Conservation (phyloP, 2,888 invertebrate species). For the Dromius quadrimaculatus region DNA sequence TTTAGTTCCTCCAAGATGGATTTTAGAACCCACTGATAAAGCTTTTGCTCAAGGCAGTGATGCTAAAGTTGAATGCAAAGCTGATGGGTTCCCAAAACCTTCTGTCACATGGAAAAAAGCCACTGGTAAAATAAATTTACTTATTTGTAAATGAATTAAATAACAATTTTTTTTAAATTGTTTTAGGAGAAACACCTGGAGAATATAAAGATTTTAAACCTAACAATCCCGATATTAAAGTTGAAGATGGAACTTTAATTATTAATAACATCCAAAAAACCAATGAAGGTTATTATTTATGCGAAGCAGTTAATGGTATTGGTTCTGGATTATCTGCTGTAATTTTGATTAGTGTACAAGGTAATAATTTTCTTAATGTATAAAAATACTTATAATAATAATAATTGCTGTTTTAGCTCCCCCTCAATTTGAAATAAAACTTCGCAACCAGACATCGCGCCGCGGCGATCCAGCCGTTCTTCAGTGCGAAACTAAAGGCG, state of each 20-base stretch:
- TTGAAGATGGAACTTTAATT: conserved; percentile 92
- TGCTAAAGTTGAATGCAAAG: conserved; percentile 95
- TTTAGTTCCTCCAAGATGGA: conserved; percentile 96
- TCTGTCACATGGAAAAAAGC: conserved; percentile 96
- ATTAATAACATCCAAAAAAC: conserved; percentile 92
- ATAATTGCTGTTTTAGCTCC: conserved; percentile 85
- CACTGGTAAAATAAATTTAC: conserved; percentile 79
- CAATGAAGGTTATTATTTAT: conserved; percentile 94
- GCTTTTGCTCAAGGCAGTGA: conserved; percentile 95
- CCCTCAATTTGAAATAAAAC: conserved; percentile 92
- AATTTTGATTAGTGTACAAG: conserved; percentile 92
- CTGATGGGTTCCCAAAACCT: conserved; percentile 95
- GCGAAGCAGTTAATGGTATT: conserved; percentile 96
- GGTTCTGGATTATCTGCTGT: conserved; percentile 95
- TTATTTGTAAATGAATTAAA: too few relatives aligned
- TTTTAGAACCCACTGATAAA: conserved; percentile 93
- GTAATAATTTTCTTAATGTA: conserved; percentile 66
- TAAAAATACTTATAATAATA: not conserved
- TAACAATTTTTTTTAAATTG: conserved; percentile 50
- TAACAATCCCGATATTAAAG: conserved; percentile 90
- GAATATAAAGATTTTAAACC: conserved; percentile 94
- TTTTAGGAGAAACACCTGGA: conserved; percentile 88
- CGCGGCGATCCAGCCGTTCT: conserved; percentile 91
- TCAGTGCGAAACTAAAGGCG: conserved; percentile 93
- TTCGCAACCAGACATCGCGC: conserved; percentile 90